These are phyloP conservation scores for Athalia cordata DNA, from an alignment of 2,888 invertebrate species.

Conservation along the genomic window DNA sequence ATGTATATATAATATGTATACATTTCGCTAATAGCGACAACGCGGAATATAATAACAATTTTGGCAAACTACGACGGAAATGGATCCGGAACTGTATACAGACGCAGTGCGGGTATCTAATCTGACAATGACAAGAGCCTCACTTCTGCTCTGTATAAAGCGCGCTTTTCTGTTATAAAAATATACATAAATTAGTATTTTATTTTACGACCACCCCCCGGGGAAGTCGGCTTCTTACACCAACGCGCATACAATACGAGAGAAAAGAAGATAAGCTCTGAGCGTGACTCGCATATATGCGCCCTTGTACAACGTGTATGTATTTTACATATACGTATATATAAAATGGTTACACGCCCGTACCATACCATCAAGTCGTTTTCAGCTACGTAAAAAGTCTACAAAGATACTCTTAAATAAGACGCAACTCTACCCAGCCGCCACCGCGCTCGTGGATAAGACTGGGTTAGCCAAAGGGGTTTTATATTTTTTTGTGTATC, in stretches of 20 bases:
- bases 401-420: constrained; percentile 12
- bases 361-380: constrained; percentile 1
- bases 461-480: not conserved
- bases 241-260: constrained; percentile 7
- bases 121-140: not conserved
- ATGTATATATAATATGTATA: too few species aligned
- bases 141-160: not conserved
- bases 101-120: not conserved
- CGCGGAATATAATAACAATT: too few species aligned
- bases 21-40: too few species aligned
- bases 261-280: constrained; percentile 32
- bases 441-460: not conserved
- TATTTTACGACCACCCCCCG: constrained; percentile 17
- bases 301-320: constrained; percentile 1
- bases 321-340: not conserved
- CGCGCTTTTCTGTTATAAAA: not conserved
- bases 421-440: not conserved
- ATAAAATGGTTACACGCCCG: not conserved
- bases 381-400: constrained; percentile 26
- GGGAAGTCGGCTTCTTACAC: not conserved
- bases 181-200: constrained; percentile 35
- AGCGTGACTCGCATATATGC: constrained; percentile 27
- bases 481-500: constrained; percentile 15
- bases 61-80: too few species aligned
- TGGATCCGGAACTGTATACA: too few species aligned